phyloP scores from a whole-genome alignment of 2,888 invertebrate genomes.

The Amorpha juglandis region DNA sequence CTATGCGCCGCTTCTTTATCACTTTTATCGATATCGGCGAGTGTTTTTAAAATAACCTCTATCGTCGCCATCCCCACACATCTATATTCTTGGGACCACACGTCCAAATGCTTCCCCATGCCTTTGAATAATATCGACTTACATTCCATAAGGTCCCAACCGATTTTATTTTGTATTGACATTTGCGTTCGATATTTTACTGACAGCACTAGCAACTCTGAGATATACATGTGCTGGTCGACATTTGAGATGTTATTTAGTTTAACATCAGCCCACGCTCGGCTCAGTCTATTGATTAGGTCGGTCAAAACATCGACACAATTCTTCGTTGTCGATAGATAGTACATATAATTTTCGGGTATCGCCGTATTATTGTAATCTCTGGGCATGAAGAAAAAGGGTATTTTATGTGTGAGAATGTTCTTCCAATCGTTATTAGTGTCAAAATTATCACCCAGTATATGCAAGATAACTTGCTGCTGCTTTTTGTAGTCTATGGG shows the following conservation, averaged over 20 bases:
- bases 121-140: constrained; percentile 85
- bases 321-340: constrained; percentile 76
- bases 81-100: constrained; percentile 84
- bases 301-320: constrained; percentile 56
- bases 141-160: constrained; percentile 64
- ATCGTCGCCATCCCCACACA: constrained; percentile 90
- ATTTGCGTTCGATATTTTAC: constrained; percentile 75
- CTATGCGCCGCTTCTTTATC: constrained; percentile 69
- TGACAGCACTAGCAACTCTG: constrained; percentile 86
- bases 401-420: constrained; percentile 77
- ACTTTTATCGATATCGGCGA: constrained; percentile 66
- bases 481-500: constrained; percentile 68
- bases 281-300: constrained; percentile 82
- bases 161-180: constrained; percentile 52
- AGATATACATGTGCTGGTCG: constrained; percentile 88
- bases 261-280: constrained; percentile 88
- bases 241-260: constrained; percentile 85
- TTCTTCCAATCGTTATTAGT: constrained; percentile 86
- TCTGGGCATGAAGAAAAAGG: constrained; percentile 77
- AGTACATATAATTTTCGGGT: constrained; percentile 85
- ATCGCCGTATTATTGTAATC: constrained; percentile 83
- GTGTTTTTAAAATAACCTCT: constrained; percentile 85
- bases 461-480: constrained; percentile 68
- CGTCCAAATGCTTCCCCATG: constrained; percentile 88
- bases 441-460: constrained; percentile 81